Conservation (phyloP, 2,888 invertebrate genomes). For the Plemyria rubiginata region DNA sequence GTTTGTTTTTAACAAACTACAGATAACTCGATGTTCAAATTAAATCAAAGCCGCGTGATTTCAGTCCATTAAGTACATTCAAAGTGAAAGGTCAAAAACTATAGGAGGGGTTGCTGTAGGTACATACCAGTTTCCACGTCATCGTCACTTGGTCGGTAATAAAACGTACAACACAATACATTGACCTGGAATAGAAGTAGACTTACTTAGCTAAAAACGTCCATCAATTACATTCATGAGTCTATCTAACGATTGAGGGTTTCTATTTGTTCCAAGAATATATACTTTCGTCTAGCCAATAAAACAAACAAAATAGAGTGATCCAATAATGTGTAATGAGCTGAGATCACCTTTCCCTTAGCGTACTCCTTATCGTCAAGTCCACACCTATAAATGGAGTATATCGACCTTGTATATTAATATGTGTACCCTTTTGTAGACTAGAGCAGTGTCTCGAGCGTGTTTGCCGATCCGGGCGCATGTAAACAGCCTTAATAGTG, state of each 20-base stretch:
- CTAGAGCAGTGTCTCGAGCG: constrained; percentile 46
- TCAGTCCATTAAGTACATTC: constrained; percentile 32
- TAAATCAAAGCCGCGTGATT: constrained; percentile 37
- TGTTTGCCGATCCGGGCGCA: constrained; percentile 51
- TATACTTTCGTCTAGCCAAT: neutral
- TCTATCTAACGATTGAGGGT: too few species aligned
- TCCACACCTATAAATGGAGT: constrained; percentile 44
- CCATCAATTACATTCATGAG: neutral
- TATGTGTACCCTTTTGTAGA: constrained; percentile 46
- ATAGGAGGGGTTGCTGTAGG: constrained; percentile 27
- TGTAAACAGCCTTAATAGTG: constrained; percentile 65
- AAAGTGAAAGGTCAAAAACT: constrained; percentile 34
- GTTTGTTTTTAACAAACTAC: constrained; percentile 8
- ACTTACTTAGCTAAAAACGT: neutral
- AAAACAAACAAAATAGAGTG: neutral
- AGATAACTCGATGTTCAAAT: constrained; percentile 8
- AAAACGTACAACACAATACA: constrained; percentile 9
- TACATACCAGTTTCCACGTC: constrained; percentile 15
- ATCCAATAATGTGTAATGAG: constrained; percentile 3
- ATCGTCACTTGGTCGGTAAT: constrained; percentile 4
- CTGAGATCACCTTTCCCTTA: constrained; percentile 16
- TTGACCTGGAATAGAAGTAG: constrained; percentile 9
- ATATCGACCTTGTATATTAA: constrained; percentile 49
- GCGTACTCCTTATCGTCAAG: constrained; percentile 27
- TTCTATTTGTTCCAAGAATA: neutral